Evolutionary conservation across 2,888 invertebrate genomes (phyloP).

Genomic region (Aleiodes alternator): DNA sequence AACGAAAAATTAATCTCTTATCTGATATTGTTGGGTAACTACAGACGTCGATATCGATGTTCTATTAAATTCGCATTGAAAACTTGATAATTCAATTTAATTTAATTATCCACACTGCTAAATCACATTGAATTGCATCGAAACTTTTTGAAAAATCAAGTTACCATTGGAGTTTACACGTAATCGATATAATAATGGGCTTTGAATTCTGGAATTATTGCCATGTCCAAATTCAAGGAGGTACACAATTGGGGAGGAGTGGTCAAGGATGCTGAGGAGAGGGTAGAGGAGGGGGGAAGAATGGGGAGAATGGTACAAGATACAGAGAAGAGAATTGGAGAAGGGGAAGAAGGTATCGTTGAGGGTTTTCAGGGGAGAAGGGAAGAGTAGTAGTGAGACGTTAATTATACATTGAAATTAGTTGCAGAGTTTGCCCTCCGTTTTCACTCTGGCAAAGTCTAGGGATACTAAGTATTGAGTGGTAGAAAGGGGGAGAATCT

Average conservation of each 20-base stretch:
- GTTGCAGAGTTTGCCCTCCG: constrained; percentile 75
- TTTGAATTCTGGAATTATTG: constrained; percentile 67
- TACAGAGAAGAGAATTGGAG: constrained; percentile 40
- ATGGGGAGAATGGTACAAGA: constrained; percentile 42
- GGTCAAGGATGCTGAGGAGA: constrained; percentile 51
- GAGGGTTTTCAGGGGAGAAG: constrained; percentile 54
- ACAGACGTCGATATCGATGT: constrained; percentile 35
- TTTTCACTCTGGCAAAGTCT: constrained; percentile 64
- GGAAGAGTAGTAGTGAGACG: constrained; percentile 73
- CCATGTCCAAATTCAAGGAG: constrained; percentile 65
- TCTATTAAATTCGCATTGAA: constrained; percentile 58
- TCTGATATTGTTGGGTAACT: constrained; percentile 4
- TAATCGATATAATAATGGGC: constrained; percentile 74
- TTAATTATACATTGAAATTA: constrained; percentile 76
- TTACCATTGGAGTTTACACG: constrained; percentile 65
- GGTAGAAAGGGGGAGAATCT: constrained; percentile 54
- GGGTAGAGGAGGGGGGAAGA: too few species aligned
- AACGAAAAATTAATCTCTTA: background rate
- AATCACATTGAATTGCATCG: constrained; percentile 39
- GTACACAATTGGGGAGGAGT: constrained; percentile 52
- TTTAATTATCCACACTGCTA: constrained; percentile 24
- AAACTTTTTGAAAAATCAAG: constrained; percentile 70
- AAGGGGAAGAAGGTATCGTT: constrained; percentile 49
- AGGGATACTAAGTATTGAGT: constrained; percentile 72
- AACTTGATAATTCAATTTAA: constrained; percentile 46